Conservation (phyloP, 2,797 vertebrate genomes). For the Squalus acanthias region DNA sequence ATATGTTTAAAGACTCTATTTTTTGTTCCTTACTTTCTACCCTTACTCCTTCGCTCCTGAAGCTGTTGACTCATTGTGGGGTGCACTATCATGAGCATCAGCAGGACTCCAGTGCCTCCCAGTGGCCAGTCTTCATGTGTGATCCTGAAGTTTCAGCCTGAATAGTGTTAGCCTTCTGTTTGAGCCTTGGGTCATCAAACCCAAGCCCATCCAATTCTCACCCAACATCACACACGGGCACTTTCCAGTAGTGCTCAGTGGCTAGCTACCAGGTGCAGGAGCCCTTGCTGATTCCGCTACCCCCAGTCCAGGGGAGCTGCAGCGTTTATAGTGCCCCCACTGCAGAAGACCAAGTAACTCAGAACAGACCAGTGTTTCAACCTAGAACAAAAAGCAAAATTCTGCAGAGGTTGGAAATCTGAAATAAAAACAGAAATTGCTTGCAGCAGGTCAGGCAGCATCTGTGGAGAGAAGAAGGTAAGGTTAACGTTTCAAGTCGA, state of each 20-base stretch:
- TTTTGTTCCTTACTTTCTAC: background rate
- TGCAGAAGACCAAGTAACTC: background rate
- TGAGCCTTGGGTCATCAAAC: background rate
- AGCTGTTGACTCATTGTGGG: background rate
- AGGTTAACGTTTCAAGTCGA: background rate
- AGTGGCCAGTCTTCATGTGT: background rate
- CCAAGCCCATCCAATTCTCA: background rate
- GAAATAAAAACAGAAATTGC: background rate
- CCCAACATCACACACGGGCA: background rate
- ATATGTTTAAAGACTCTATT: background rate
- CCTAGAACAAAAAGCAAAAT: background rate
- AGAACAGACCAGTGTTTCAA: background rate
- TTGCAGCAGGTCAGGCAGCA: background rate
- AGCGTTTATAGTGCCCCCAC: background rate
- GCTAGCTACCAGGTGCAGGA: background rate
- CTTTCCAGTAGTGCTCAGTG: background rate
- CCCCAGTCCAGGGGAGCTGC: background rate
- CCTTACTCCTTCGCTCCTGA: background rate
- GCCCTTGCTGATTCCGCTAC: background rate
- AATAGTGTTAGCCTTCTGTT: background rate
- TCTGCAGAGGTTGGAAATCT: background rate
- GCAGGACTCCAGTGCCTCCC: background rate
- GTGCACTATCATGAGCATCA: background rate
- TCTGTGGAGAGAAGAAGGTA: background rate
- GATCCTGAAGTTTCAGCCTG: background rate